phyloP scores from a whole-genome alignment of 2,888 invertebrate species.

The Lycia hirtaria region DNA sequence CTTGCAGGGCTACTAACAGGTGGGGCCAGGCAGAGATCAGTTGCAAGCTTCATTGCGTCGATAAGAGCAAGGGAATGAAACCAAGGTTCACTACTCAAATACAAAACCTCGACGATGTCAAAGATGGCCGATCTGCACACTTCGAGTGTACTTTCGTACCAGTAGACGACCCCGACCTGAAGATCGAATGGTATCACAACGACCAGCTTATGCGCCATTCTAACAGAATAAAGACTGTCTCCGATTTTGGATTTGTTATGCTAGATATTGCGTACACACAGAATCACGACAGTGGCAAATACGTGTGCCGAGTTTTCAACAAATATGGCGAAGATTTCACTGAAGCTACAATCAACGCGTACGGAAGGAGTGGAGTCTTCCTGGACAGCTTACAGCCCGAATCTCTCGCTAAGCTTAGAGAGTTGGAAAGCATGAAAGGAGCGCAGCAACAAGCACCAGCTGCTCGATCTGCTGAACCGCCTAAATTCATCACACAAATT shows the following conservation, averaged over 20 bases:
- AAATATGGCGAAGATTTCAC: constrained; percentile 96
- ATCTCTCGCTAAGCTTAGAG: constrained; percentile 94
- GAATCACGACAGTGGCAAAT: constrained; percentile 96
- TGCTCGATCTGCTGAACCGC: constrained; percentile 91
- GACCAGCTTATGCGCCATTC: constrained; percentile 95
- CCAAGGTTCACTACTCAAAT: constrained; percentile 96
- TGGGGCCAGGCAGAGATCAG: constrained; percentile 95
- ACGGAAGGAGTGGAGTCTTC: constrained; percentile 94
- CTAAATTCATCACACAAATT: constrained; percentile 95
- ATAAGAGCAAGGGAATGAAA: constrained; percentile 93
- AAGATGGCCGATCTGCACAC: constrained; percentile 97
- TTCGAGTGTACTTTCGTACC: constrained; percentile 98
- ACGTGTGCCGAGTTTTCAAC: constrained; percentile 96
- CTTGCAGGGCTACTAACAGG: constrained; percentile 94
- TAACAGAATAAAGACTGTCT: constrained; percentile 95
- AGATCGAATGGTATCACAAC: constrained; percentile 98
- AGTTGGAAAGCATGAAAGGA: constrained; percentile 91
- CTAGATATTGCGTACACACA: constrained; percentile 97
- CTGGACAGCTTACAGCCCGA: constrained; percentile 96
- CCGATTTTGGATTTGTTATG: constrained; percentile 97
- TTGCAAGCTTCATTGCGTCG: constrained; percentile 92
- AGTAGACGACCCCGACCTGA: constrained; percentile 96
- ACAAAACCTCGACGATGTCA: constrained; percentile 92
- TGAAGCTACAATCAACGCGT: constrained; percentile 93
- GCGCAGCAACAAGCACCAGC: constrained; percentile 87